These are phyloP conservation scores for Argya squamiceps DNA, from an alignment of 2,797 vertebrate genomes.

Conservation along the genomic window DNA sequence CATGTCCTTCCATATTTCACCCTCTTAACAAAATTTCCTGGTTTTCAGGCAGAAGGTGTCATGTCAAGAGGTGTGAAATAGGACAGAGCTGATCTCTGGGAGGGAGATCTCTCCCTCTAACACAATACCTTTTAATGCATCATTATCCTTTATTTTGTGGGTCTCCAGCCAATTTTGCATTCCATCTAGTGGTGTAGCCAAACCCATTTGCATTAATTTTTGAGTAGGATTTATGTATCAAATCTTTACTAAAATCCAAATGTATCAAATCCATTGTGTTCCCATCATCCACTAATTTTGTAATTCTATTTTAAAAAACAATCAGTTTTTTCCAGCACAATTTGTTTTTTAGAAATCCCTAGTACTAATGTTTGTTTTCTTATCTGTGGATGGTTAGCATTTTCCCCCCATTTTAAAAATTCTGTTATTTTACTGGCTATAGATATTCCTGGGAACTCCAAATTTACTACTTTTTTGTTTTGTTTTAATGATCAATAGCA, in stretches of 20 bases:
- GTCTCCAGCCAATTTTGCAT: conserved; percentile 25
- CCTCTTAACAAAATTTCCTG: not conserved
- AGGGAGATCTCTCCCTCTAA: not conserved
- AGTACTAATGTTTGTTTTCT: conserved; percentile 7
- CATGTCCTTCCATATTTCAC: not conserved
- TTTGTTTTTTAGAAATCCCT: conserved; percentile 19
- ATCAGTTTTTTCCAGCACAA: not conserved
- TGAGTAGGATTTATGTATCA: conserved; percentile 50
- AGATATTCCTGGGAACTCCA: not conserved
- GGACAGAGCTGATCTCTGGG: not conserved
- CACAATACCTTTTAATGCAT: conserved; percentile 26
- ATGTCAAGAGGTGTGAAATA: conserved; percentile 5
- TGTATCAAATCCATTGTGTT: conserved; percentile 8
- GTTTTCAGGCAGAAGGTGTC: not conserved
- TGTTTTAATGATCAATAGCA: not conserved
- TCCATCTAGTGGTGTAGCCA: conserved; percentile 20
- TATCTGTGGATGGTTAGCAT: not conserved
- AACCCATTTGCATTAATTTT: conserved; percentile 56
- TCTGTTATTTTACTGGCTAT: not conserved
- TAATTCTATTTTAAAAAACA: conserved; percentile 40
- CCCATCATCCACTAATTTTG: conserved; percentile 47
- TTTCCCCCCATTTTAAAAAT: not conserved
- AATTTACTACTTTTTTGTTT: not conserved
- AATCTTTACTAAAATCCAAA: conserved; percentile 51
- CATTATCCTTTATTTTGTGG: conserved; percentile 50